Base-by-base conservation (phyloP, 1,140 invertebrate genomes). In the Parasteatoda tepidariorum region DNA sequence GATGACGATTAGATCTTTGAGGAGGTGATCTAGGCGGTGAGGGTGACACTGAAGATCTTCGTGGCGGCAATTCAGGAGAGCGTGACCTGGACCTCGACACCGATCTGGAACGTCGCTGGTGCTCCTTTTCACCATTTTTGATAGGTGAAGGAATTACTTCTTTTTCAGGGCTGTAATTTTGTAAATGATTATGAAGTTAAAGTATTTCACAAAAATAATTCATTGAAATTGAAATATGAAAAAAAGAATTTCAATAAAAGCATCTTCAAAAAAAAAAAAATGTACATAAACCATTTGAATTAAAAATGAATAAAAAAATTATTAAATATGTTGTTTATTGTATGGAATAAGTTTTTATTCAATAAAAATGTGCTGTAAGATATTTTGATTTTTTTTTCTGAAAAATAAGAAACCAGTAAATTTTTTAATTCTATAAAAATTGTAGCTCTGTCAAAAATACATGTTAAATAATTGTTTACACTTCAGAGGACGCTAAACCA, bases 11-110 rank as follows among this genome's bases (percentile, higher is more conserved):
- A 15, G 82, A 76, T n/a, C 73, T 66, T 33, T 55, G 68, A n/a
- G 70, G 68, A 9, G 33, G 76, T 3, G 76, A 64, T 9, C 62
- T 59, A 31, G 78, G 78, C 31, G 78, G 66, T 3, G 54, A 67
- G 18, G 76, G 64, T 24, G 41, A 62, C 13, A 55, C 33, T 0
- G 38, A 38, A 5, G 64, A 78, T 22, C 57, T 24, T 1, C 30
- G 55, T 30, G 59, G 75, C 30, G 84, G 82, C 34, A 71, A 74
- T 22, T 85, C 85, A 15, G 85, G 70, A 31, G 85, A 87, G 55
- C 85, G 67, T 18, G 89, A 90, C 18, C 89, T 87, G 15, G 90
- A 85, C 64, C 85, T 86, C 3, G 86, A 87, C 26, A 82, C 28
- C 38, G 85, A 87, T 61, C 86, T 38, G 26, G 89, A 90, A n/a